phyloP scores from a whole-genome alignment of 2,888 invertebrate genomes.

The Drosophila prolongata region DNA sequence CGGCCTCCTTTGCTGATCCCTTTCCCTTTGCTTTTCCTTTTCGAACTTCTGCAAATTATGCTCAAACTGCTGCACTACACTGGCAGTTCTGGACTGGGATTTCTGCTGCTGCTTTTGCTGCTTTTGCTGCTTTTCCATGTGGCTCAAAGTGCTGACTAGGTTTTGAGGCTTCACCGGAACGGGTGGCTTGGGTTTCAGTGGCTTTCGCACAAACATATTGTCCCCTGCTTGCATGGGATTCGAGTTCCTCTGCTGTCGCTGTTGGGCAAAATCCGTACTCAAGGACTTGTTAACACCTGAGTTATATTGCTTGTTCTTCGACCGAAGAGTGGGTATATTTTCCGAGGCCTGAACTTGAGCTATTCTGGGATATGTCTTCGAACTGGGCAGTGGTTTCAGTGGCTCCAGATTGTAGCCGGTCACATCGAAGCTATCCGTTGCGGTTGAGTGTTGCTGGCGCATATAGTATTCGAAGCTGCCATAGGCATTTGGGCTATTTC shows the following conservation, averaged over 20 bases:
- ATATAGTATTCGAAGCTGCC: slow-evolving; percentile 86
- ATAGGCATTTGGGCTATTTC: slow-evolving; percentile 87
- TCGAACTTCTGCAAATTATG: slow-evolving; percentile 87
- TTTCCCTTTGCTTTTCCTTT: slow-evolving; percentile 72
- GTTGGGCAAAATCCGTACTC: slow-evolving; percentile 84
- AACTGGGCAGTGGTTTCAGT: slow-evolving; percentile 75
- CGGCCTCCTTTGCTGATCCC: slow-evolving; percentile 55
- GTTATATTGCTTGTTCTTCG: slow-evolving; percentile 83
- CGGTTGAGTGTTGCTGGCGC: slow-evolving; percentile 64
- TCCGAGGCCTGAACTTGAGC: slow-evolving; percentile 59
- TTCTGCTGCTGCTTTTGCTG: slow-evolving; percentile 14
- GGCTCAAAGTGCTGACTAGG: slow-evolving; percentile 74
- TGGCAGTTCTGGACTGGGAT: slow-evolving; percentile 78
- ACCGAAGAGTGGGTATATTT: slow-evolving; percentile 82
- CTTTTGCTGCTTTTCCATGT: slow-evolving; percentile 65
- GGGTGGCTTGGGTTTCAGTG: slow-evolving; percentile 80
- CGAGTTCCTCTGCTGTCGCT: slow-evolving; percentile 80
- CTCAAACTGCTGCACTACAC: slow-evolving; percentile 84
- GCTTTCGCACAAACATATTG: slow-evolving; percentile 72
- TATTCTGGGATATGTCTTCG: slow-evolving; percentile 82
- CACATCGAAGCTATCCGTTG: slow-evolving; percentile 84
- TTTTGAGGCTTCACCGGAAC: slow-evolving; percentile 82
- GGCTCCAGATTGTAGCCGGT: slow-evolving; percentile 79
- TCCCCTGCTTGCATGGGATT: slow-evolving; percentile 67
- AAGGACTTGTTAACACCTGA: slow-evolving; percentile 83